These are phyloP conservation scores for Gobius niger DNA, from an alignment of 2,113 vertebrate genomes.

Conservation along the genomic window DNA sequence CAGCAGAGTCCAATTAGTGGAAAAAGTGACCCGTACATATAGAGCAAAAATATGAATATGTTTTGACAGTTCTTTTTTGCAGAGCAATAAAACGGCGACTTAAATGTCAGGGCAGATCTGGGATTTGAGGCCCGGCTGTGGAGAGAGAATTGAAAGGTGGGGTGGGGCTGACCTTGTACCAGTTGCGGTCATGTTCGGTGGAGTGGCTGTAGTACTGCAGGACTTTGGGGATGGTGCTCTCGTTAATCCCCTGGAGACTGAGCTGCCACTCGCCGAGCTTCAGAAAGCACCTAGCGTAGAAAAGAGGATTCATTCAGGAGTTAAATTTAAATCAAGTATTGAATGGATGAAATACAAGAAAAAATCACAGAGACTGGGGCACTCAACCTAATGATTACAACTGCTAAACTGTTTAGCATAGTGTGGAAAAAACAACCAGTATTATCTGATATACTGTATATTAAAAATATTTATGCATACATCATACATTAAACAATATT, in stretches of 20 bases:
- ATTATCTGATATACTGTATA: too few relatives aligned
- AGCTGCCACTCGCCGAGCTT: constrained; percentile 99
- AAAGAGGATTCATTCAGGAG: not conserved
- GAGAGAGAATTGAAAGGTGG: constrained; percentile 34
- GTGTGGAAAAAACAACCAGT: too few relatives aligned
- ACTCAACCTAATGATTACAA: too few relatives aligned
- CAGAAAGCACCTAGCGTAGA: constrained; percentile 87
- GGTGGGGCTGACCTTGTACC: constrained; percentile 90
- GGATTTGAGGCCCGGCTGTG: constrained; percentile 30
- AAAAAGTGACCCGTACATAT: constrained; percentile 10
- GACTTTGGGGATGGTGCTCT: constrained; percentile 97
- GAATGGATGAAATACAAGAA: not conserved
- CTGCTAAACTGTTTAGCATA: too few relatives aligned
- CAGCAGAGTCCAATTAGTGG: constrained; percentile 7
- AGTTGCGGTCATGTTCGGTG: constrained; percentile 95
- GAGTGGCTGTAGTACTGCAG: constrained; percentile 96
- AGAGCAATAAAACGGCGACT: constrained; percentile 13
- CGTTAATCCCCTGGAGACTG: constrained; percentile 96
- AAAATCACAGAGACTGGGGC: too few relatives aligned
- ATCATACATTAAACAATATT: too few relatives aligned
- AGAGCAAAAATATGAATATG: constrained; percentile 4
- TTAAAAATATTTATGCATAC: too few relatives aligned
- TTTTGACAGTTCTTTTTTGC: constrained; percentile 18
- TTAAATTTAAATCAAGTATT: not conserved
- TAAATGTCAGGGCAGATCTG: constrained; percentile 13